Conservation (phyloP, 2,888 invertebrate genomes). For the Melinaea menophilus region DNA sequence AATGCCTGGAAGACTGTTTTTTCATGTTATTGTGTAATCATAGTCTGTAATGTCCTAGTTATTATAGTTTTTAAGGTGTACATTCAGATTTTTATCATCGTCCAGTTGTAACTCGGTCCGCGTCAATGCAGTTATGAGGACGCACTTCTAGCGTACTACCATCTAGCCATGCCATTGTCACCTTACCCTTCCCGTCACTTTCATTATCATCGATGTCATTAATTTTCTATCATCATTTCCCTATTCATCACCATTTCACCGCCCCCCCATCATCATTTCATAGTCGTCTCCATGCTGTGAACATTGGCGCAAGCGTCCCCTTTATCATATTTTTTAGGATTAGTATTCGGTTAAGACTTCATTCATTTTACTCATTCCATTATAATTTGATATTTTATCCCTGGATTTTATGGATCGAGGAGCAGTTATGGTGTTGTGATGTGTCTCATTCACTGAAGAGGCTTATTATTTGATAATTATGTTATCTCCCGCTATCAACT, state of each 20-base stretch:
- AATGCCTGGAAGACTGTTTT: slow-evolving; percentile 74
- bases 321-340: background rate
- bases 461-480: background rate
- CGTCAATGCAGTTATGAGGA: slow-evolving; percentile 22
- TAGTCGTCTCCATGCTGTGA: background rate
- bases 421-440: background rate
- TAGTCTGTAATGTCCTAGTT: slow-evolving; percentile 73
- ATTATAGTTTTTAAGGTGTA: slow-evolving; percentile 60
- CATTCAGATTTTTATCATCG: slow-evolving; percentile 49
- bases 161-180: slow-evolving; percentile 9
- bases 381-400: too few relatives aligned
- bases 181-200: background rate
- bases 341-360: too few relatives aligned
- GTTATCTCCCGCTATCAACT: slow-evolving; percentile 8
- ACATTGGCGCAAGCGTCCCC: background rate
- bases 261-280: background rate
- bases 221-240: slow-evolving; percentile 6
- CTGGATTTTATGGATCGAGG: too few relatives aligned
- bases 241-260: background rate
- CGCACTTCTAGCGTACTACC: slow-evolving; percentile 30
- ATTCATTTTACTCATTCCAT: too few relatives aligned
- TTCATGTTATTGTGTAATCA: slow-evolving; percentile 67
- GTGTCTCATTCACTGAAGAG: background rate
- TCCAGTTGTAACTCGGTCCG: slow-evolving; percentile 26
- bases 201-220: slow-evolving; percentile 11